Base-by-base conservation (phyloP, 2,888 invertebrate genomes). In the Mylabris sibirica region DNA sequence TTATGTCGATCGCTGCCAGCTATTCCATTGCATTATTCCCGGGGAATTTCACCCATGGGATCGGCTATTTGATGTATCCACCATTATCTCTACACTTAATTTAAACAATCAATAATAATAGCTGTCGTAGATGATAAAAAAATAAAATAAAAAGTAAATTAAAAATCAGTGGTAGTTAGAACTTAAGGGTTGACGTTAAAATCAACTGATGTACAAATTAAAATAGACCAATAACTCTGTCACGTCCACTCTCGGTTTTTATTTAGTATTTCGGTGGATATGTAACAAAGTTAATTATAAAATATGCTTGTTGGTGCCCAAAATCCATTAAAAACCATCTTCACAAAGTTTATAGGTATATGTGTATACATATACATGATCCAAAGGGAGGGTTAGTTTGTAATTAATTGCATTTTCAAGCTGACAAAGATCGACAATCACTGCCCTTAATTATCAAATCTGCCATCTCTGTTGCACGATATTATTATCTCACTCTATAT, bases 301-400 rank as follows among this genome's bases (percentile, higher is more conserved):
- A 64, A 68, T 68, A 64, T 59, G 68, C 64, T 68, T 64, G 41
- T 41, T 41, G 68, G 64, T 64, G 60, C 41, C 41, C 64, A 68
- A 68, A 68, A 68, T 68, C 68, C 68, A 68, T 68, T 68, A 68
- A 68, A 68, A 64, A 30, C 64, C 64, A 68, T 64, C 68, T 68
- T 64, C 49, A 64, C 68, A 60, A 26, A 64, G 64, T 64, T 63
- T 30, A 30, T 30, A 3, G 4, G 30, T 30, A 8, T 30, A 8
- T 30, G 30, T 30, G 30, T 30, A 30, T 30, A 8, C 8, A 30
- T 30, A 49, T 61, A 41, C 41, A 41, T 41, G 41, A 41, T 41
- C 41, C 41, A 41, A 41, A 41, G 41, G 41, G 41, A 41, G 41
- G 41, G 41, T 41, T 41, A 41, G 41, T 41, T 41, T 41, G 41